These are phyloP conservation scores for Clinocottus analis DNA, from an alignment of 2,113 vertebrate genomes.

Conservation along the genomic window DNA sequence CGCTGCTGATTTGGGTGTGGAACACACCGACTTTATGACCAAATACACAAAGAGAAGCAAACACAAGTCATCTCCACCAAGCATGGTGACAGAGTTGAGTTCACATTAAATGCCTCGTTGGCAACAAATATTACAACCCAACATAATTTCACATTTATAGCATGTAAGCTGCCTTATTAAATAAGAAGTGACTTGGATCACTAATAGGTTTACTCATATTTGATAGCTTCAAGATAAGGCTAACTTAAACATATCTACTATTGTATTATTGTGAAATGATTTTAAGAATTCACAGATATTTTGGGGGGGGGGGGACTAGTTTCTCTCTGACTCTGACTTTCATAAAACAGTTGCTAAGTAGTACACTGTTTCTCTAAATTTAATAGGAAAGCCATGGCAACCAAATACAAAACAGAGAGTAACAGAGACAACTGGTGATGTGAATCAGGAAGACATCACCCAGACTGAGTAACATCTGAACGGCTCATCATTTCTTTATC, in stretches of 20 bases:
- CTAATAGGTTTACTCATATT: neutral
- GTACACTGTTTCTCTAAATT: slow-evolving; percentile 34
- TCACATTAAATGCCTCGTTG: neutral
- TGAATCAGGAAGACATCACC: slow-evolving; percentile 47
- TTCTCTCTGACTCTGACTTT: slow-evolving; percentile 33
- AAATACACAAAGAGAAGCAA: slow-evolving; percentile 52
- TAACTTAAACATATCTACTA: neutral
- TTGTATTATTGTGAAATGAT: neutral
- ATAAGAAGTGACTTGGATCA: neutral
- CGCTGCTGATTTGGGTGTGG: slow-evolving; percentile 63
- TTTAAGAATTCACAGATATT: slow-evolving; percentile 9
- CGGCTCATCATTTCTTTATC: slow-evolving; percentile 64
- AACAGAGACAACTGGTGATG: slow-evolving; percentile 57
- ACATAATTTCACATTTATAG: slow-evolving; percentile 19
- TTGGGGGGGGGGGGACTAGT: neutral
- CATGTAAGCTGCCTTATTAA: neutral
- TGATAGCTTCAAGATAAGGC: slow-evolving; percentile 4
- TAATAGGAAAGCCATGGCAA: slow-evolving; percentile 61
- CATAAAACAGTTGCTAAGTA: slow-evolving; percentile 48
- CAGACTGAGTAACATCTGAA: slow-evolving; percentile 43
- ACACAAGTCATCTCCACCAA: slow-evolving; percentile 36
- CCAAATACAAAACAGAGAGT: slow-evolving; percentile 60
- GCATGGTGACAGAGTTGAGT: slow-evolving; percentile 31
- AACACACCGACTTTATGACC: slow-evolving; percentile 55
- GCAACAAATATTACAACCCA: slow-evolving; percentile 5